Conservation (phyloP, 2,888 invertebrate genomes). For the Mythimna impura region DNA sequence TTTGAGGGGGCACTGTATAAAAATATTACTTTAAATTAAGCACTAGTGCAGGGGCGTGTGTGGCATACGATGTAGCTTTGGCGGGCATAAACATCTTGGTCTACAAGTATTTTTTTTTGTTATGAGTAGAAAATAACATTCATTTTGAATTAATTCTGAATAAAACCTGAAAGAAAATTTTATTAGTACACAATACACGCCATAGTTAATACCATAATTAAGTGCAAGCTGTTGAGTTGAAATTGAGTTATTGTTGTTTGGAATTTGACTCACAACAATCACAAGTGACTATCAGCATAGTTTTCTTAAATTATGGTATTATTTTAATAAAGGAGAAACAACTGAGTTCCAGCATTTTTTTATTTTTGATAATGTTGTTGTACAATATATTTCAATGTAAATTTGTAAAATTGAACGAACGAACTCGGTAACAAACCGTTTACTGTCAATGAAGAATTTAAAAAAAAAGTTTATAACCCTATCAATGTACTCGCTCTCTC, state of each 20-base stretch:
- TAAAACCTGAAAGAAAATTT: conserved; percentile 71
- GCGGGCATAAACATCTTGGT: conserved; percentile 84
- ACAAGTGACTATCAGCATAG: neutral
- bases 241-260: neutral
- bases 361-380: neutral
- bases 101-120: conserved; percentile 52
- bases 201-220: conserved; percentile 63
- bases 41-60: conserved; percentile 78
- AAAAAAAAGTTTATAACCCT: neutral
- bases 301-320: conserved; percentile 65
- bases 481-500: neutral
- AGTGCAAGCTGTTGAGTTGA: neutral
- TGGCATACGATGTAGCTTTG: conserved; percentile 88
- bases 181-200: conserved; percentile 52
- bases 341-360: conserved; percentile 57
- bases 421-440: conserved; percentile 43
- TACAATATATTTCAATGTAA: neutral
- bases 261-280: neutral
- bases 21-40: conserved; percentile 67
- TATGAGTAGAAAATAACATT: conserved; percentile 40
- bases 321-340: conserved; percentile 69
- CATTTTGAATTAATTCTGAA: conserved; percentile 40
- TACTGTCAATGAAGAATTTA: conserved; percentile 23
- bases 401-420: neutral
- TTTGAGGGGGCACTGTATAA: conserved; percentile 86